These are phyloP conservation scores for Timandra comae DNA, from an alignment of 2,888 invertebrate species.

Conservation along the genomic window DNA sequence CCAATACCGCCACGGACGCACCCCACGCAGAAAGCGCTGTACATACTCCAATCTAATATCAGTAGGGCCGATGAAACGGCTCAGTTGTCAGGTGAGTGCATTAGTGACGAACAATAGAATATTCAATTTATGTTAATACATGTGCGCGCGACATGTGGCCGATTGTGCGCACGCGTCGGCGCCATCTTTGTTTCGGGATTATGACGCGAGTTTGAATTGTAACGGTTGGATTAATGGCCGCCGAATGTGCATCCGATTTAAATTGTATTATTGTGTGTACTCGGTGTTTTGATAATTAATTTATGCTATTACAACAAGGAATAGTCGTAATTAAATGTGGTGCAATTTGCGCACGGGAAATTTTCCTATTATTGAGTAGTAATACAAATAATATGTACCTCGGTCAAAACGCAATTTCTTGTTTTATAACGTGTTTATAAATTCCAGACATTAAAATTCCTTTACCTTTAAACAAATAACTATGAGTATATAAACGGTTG, in stretches of 20 bases:
- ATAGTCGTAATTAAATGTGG: too few relatives aligned
- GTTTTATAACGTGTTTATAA: constrained; percentile 2
- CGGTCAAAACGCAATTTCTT: too few relatives aligned
- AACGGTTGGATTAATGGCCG: constrained; percentile 43
- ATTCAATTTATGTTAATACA: constrained; percentile 61
- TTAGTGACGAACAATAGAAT: constrained; percentile 64
- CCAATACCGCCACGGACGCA: constrained; percentile 36
- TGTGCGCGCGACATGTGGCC: constrained; percentile 44
- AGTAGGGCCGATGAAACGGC: constrained; percentile 32
- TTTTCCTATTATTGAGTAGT: too few relatives aligned
- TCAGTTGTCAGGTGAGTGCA: constrained; percentile 49
- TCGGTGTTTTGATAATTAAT: constrained; percentile 14
- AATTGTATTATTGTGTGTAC: constrained; percentile 8
- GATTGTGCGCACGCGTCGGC: constrained; percentile 48
- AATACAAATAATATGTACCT: too few relatives aligned
- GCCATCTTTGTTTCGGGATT: constrained; percentile 46
- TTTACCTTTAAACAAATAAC: constrained; percentile 14
- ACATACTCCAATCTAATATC: constrained; percentile 1
- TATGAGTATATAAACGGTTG: too few relatives aligned
- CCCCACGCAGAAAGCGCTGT: constrained; percentile 30
- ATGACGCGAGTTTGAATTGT: constrained; percentile 39
- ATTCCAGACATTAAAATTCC: background rate
- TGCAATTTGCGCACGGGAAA: too few relatives aligned
- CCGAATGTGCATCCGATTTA: constrained; percentile 12
- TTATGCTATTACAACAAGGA: too few relatives aligned